A percentile compares a stretch with the other conserved stretches of the same genome.
These are phyloP conservation scores for Dolichallabes microphthalmus DNA, from an alignment of 2,113 vertebrate species.

Conservation along the genomic window DNA sequence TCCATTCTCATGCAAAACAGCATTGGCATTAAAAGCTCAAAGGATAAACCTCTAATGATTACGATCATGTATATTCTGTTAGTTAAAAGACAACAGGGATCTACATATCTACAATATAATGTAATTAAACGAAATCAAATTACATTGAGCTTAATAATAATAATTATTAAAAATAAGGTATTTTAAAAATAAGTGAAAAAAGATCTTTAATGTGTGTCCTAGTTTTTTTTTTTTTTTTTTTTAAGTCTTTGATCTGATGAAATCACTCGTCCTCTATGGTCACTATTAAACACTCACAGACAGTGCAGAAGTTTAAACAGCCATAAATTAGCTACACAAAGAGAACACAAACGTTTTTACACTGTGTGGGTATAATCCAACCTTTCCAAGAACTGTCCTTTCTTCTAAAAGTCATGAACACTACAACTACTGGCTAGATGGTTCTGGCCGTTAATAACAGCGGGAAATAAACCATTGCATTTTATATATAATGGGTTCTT, in stretches of 20 bases:
- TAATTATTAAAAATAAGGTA: background rate
- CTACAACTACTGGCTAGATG: background rate
- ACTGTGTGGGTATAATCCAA: background rate
- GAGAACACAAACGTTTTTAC: background rate
- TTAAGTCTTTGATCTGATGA: background rate
- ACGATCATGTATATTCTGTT: background rate
- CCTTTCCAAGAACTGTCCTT: background rate
- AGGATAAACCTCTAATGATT: background rate
- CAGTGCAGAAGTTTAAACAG: slow-evolving; percentile 27
- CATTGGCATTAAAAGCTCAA: background rate
- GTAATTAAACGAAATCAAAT: background rate
- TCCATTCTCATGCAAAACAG: background rate
- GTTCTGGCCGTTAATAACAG: background rate
- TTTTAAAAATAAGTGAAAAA: background rate
- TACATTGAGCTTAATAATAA: background rate
- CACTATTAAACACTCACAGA: slow-evolving; percentile 28
- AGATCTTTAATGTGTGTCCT: background rate
- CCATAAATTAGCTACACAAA: slow-evolving; percentile 3
- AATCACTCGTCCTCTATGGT: slow-evolving; percentile 1
- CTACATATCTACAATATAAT: background rate
- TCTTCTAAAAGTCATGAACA: background rate
- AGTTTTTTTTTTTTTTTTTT: background rate
- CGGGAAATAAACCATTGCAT: background rate
- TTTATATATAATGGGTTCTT: background rate
- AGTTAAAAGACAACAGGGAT: background rate